Base-by-base conservation (phyloP, 2,113 vertebrate genomes). In the Eurypyga helias region DNA sequence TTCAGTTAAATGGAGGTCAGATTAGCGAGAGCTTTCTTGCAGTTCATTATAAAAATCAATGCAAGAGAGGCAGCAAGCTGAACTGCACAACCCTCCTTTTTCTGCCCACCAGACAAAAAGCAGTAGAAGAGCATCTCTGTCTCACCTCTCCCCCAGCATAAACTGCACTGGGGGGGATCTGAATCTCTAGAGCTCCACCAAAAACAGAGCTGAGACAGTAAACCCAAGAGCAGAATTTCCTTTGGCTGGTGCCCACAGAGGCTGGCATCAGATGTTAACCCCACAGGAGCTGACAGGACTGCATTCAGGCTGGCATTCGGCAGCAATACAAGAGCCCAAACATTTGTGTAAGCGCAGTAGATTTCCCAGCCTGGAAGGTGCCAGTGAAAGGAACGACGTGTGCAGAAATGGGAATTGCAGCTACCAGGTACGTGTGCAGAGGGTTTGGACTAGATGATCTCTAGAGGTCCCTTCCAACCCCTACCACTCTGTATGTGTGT, bases 41-140 rank as follows among this genome's bases (percentile, higher is more conserved):
- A 80, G 84, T 84, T 95, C 79, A 75, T 92, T 96, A 88, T 49
- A 92, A 93, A 96, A 89, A 97, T 82, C 93, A 97, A 89, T 67
- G n/a, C 87, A 96, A 70, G 48, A 73, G 48, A 88, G 70, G 71
- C 45, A 84, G 55, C 49, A 51, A 62, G 81, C 73, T 88, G 84
- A 95, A 92, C 49, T 41, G 78, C 33, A 95, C 55, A 85, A 67
- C 20, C 7, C 21, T 81, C n/a, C 41, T 83, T 62, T 82, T 89
- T 83, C 92, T 70, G 84, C n/a, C 55, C 62, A 91, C 31, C 89
- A 95, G 69, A 89, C 84, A 92, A 96, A 96, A 93, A 73, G 0
- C 52, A 36, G 75, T 54, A 88, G 28, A 96, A 94, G 25, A 49
- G 38, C 16, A 89, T 52, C n/a, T 87, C n/a, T 58, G 15, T 60